Base-by-base conservation (phyloP, 2,113 vertebrate genomes). In the Phaethornis superciliosus region DNA sequence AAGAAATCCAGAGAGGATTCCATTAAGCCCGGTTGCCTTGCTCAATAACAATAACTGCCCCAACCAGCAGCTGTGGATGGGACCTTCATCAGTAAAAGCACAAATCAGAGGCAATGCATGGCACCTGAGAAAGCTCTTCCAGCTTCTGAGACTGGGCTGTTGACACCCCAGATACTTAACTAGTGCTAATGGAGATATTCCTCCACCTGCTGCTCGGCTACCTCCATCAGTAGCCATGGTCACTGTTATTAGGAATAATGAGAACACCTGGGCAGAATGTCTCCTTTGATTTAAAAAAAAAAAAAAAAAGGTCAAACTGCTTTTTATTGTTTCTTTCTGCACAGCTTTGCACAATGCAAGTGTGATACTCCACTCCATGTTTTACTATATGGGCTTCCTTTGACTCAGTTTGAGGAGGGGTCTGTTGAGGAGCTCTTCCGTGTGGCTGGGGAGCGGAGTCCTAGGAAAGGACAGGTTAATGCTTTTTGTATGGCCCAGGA, bases 1-100 rank as follows among this genome's bases (percentile, higher is more conserved):
- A 49, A 77, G 22, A 40, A 15, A 63, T 62, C 59, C 42, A n/a
- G 8, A 26, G 47, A 20, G 0, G 2, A 21, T 1, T 2, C 32
- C n/a, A 20, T 12, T 69, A 21, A 75, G 72, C 21, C n/a, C 26
- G 19, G 5, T 47, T 80, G 33, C n/a, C 16, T 67, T 54, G 21
- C 42, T 80, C 20, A 10, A 0, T 11, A 24, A 24, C 40, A 51
- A 37, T 28, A 58, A 71, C 46, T 59, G 9, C 5, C 21, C 19
- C 30, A 67, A 8, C 10, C 17, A 55, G 10, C 22, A 42, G 27
- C 21, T 47, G 14, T 40, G 33, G 42, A 9, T 63, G 40, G 30
- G 44, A 52, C 46, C 10, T 68, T 64, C 44, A 89, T 32, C 69
- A 88, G 32, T 22, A 74, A 55, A 77, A 75, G 17, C 18, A 32